Base-by-base conservation (phyloP, 1,140 invertebrate species). In the Neoseiulus cucumeris region DNA sequence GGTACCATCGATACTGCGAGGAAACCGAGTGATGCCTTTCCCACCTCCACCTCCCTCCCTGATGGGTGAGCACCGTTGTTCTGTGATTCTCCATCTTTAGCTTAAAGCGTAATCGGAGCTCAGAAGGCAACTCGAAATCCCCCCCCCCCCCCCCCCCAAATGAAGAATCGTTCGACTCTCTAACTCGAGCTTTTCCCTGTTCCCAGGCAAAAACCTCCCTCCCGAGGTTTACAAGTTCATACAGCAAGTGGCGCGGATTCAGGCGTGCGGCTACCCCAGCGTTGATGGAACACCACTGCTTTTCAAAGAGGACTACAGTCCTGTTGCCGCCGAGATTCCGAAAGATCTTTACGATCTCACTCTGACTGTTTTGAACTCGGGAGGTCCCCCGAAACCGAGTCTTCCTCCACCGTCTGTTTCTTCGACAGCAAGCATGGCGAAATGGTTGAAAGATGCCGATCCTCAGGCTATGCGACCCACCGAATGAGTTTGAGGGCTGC, bases 181-280 rank as follows among this genome's bases (percentile, higher is more conserved):
- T 47, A 4, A 18, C 20, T 47, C 14, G 45, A 28, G 7, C 14
- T 29, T 20, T 9, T 59, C 25, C 33, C 22, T 20, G 33, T 29
- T 9, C 22, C 17, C 14, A 59, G 51, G 51, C 25, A 59, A 59
- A 25, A 59, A 59, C 33, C 51, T 59, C 17, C 51, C 51, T 25
- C 51, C 51, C 14, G 51, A 59, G 9, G 51, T 59, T 14, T 59
- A 59, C 51, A 59, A 59, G 51, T 59, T 59, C 33, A 59, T 59
- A 14, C 51, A 59, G 51, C 51, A 59, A 25, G 51, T 59, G 4
- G 51, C 51, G 12, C 51, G 51, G 17, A 59, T 59, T 33, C 51
- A 59, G 22, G 51, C 51, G 14, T 59, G 51, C 51, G 51, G 51
- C 22, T 59, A 18, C 22, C 51, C 51, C 51, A 59, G 51, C 14